Conservation (phyloP, 1,140 invertebrate genomes). For the Zaprionus camerounensis region DNA sequence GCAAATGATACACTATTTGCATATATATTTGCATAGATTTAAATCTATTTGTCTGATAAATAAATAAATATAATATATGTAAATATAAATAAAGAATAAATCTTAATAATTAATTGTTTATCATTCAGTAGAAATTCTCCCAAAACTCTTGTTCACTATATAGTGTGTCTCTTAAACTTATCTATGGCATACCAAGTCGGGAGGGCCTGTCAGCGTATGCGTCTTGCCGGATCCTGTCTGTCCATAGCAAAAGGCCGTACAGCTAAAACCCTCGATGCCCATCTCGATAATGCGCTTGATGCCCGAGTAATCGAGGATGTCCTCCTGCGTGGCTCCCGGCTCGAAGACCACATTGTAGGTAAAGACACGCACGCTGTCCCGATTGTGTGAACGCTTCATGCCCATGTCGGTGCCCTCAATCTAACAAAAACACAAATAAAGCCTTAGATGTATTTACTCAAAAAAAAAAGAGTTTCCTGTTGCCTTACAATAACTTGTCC, state of each 20-base stretch:
- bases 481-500: constrained; percentile 89
- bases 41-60: too few species aligned
- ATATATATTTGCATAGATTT: too few species aligned
- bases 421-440: constrained; percentile 48
- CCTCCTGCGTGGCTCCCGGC: constrained; percentile 92
- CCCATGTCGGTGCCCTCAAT: constrained; percentile 84
- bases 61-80: too few species aligned
- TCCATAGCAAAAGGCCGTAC: constrained; percentile 97
- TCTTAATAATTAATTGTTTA: too few species aligned
- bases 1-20: too few species aligned
- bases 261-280: constrained; percentile 96
- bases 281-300: constrained; percentile 95
- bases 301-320: constrained; percentile 92
- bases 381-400: constrained; percentile 76
- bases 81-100: too few species aligned
- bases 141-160: too few species aligned
- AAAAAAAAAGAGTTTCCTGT: background rate
- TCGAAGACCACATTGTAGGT: constrained; percentile 96
- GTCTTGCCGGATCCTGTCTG: constrained; percentile 99
- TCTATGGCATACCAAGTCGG: constrained; percentile 88
- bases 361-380: constrained; percentile 90
- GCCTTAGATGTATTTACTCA: too few species aligned
- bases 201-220: constrained; percentile 96
- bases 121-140: too few species aligned
- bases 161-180: background rate